Evolutionary conservation across 1,140 invertebrate species (phyloP).

Genomic region (Cepaea nemoralis): DNA sequence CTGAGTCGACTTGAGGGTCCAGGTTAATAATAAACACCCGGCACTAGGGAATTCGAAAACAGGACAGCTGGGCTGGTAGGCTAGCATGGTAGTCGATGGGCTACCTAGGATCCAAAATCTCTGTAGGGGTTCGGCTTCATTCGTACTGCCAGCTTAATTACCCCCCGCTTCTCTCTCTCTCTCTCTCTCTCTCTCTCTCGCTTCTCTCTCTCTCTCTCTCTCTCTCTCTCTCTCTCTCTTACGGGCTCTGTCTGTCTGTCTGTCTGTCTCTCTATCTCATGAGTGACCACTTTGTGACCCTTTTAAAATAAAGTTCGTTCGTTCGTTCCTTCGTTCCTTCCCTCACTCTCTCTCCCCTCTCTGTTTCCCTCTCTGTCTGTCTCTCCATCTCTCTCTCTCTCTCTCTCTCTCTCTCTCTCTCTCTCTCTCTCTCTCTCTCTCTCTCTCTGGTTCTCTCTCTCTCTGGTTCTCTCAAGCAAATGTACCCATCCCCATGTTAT

Average conservation of each 20-base stretch:
- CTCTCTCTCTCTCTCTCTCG: constrained; percentile 8
- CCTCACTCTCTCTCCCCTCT: not conserved
- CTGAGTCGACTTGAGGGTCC: too few relatives aligned
- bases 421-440: not conserved
- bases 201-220: not conserved
- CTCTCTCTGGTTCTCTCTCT: not conserved
- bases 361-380: constrained; percentile 4
- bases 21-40: too few relatives aligned
- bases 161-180: too few relatives aligned
- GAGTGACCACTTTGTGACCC: not conserved
- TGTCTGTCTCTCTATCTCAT: too few relatives aligned
- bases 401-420: not conserved
- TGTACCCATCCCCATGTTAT: not conserved
- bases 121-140: too few relatives aligned
- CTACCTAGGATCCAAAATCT: too few relatives aligned
- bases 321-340: not conserved
- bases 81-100: too few relatives aligned
- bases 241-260: too few relatives aligned
- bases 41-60: too few relatives aligned
- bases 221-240: constrained; percentile 14
- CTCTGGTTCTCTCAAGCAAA: constrained; percentile 1
- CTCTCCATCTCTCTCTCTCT: not conserved
- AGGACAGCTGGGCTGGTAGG: too few relatives aligned
- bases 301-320: too few relatives aligned
- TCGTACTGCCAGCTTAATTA: too few relatives aligned